Evolutionary conservation across 1,140 invertebrate species (phyloP).

Genomic region (Drosophila nigrodunni): DNA sequence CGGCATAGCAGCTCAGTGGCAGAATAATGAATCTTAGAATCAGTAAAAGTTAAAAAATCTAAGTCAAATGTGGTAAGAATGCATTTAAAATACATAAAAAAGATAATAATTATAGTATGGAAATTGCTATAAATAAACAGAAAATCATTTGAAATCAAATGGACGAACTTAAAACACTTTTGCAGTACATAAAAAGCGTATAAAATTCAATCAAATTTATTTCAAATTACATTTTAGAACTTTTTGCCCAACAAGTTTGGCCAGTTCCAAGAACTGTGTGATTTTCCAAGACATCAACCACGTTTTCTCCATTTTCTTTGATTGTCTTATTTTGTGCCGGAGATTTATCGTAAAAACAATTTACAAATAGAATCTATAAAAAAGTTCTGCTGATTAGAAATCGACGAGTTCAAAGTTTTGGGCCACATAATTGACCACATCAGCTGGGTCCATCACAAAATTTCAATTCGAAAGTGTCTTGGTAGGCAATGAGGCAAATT

Average conservation of each 20-base stretch:
- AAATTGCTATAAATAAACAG: no score
- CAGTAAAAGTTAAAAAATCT: no score
- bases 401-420: constrained; percentile 17
- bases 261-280: background rate
- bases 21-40: no score
- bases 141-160: no score
- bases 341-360: background rate
- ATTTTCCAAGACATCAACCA: background rate
- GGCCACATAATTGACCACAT: constrained; percentile 2
- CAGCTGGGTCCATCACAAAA: background rate
- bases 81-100: no score
- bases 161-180: no score
- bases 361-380: constrained; percentile 10
- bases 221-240: background rate
- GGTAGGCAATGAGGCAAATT: constrained; percentile 4
- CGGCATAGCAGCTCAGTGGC: no score
- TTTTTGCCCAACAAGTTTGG: no score
- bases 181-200: no score
- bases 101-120: no score
- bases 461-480: background rate
- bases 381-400: constrained; percentile 4
- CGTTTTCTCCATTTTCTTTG: no score
- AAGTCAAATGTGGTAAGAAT: no score
- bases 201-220: background rate
- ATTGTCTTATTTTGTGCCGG: background rate